Conservation (phyloP, 2,113 vertebrate species). For the Blennius ocellaris region DNA sequence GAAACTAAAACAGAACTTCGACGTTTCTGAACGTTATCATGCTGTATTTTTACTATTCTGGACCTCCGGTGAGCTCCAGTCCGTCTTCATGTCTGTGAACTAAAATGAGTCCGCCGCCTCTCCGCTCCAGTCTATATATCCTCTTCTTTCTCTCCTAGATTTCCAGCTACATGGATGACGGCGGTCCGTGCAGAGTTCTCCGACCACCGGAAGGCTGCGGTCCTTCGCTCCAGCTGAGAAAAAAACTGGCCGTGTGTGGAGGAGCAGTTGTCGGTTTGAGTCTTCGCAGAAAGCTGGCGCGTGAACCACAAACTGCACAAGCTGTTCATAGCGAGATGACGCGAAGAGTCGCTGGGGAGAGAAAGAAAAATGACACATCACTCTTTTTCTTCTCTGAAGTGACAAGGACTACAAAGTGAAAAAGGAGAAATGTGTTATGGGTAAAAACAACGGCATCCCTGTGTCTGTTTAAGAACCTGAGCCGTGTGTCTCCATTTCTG, state of each 20-base stretch:
- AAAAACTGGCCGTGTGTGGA: conserved; percentile 44
- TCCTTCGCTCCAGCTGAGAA: conserved; percentile 11
- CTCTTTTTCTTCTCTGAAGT: background rate
- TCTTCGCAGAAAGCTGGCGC: conserved; percentile 12
- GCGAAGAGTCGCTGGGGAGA: background rate
- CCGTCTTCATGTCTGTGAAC: too few species aligned
- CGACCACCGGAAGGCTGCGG: conserved; percentile 47
- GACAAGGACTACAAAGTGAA: too few species aligned
- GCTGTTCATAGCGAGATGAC: conserved; percentile 11
- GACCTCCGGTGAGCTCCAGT: too few species aligned
- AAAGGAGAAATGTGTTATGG: too few species aligned
- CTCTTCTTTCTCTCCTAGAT: conserved; percentile 27
- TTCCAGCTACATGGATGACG: background rate
- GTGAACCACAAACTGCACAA: conserved; percentile 3
- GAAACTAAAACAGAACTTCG: too few species aligned
- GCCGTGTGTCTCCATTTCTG: conserved; percentile 36
- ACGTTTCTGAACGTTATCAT: too few species aligned
- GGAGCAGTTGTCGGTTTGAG: conserved; percentile 32
- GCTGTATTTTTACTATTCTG: too few species aligned
- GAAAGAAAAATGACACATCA: background rate
- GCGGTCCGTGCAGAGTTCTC: conserved; percentile 26
- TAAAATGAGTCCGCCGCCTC: too few species aligned
- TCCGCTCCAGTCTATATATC: background rate
- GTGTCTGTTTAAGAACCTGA: too few species aligned
- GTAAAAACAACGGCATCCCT: too few species aligned